A percentile compares a stretch with the other conserved stretches of the same genome.
Conservation (phyloP, 2,113 vertebrate species). For the Oryzias javanicus region DNA sequence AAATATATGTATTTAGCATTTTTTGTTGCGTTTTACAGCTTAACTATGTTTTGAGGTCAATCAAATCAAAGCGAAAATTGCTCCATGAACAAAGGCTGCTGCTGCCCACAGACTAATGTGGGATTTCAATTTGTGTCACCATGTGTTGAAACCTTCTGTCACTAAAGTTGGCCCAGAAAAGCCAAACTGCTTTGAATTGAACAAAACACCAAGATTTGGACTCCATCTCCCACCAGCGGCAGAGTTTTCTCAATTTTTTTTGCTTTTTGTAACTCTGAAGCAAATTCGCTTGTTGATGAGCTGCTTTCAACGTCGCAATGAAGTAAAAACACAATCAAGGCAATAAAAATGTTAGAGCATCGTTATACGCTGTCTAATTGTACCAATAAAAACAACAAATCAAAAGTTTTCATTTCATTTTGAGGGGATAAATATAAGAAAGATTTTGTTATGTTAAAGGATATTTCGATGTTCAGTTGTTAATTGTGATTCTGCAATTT, state of each 20-base stretch:
- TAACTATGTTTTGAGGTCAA: constrained; percentile 35
- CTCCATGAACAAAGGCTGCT: constrained; percentile 25
- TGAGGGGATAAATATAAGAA: too few relatives aligned
- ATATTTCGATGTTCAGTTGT: too few relatives aligned
- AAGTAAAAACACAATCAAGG: too few relatives aligned
- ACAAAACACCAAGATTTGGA: constrained; percentile 10
- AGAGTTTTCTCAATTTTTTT: constrained; percentile 4
- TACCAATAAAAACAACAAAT: too few relatives aligned
- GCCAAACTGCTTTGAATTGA: not conserved
- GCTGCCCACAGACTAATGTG: constrained; percentile 28
- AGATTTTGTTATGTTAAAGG: too few relatives aligned
- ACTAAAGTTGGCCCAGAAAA: constrained; percentile 16
- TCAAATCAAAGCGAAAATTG: constrained; percentile 29
- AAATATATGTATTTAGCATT: constrained; percentile 32
- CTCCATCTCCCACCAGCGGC: constrained; percentile 2
- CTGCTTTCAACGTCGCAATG: too few relatives aligned
- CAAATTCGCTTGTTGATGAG: not conserved
- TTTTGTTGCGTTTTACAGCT: constrained; percentile 31
- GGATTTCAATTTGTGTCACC: constrained; percentile 22
- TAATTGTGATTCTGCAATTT: too few relatives aligned
- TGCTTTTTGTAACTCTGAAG: not conserved
- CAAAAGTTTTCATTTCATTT: too few relatives aligned
- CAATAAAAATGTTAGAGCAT: too few relatives aligned
- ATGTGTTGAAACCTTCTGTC: constrained; percentile 36
- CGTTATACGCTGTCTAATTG: too few relatives aligned